Evolutionary conservation across 2,797 vertebrate genomes (phyloP).

Genomic region (Paedocypris micromegethes): DNA sequence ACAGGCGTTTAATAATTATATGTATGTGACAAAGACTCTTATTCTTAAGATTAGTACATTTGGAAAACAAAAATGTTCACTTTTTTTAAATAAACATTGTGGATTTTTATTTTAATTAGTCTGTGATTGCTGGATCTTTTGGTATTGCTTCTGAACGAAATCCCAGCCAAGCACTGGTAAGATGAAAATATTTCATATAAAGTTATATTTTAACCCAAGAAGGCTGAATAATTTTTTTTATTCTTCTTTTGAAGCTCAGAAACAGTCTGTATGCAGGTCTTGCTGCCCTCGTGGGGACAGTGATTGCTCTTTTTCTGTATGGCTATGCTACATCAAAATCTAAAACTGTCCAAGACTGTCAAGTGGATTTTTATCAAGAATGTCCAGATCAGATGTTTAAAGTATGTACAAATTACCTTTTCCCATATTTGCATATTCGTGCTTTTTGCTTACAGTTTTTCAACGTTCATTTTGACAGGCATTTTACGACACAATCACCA

Average conservation of each 20-base stretch:
- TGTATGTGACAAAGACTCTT: too few relatives aligned
- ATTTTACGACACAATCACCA: conserved; percentile 36
- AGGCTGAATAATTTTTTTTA: neutral
- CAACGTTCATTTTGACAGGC: conserved; percentile 47
- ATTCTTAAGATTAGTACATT: too few relatives aligned
- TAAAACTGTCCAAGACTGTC: neutral
- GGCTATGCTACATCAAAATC: conserved; percentile 19
- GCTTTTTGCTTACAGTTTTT: neutral
- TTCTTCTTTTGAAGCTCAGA: conserved; percentile 52
- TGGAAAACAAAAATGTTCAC: too few relatives aligned
- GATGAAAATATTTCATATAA: neutral
- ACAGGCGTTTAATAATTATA: too few relatives aligned
- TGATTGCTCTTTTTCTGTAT: conserved; percentile 61
- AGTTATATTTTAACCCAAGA: too few relatives aligned
- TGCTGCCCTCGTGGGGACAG: conserved; percentile 53
- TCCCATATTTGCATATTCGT: neutral
- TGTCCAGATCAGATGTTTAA: conserved; percentile 28
- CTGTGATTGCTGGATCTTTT: conserved; percentile 61
- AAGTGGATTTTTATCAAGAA: fast-evolving
- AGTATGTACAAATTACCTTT: neutral
- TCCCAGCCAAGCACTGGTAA: conserved; percentile 58
- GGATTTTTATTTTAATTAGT: conserved; percentile 50
- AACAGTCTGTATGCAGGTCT: conserved; percentile 56
- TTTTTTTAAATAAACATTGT: neutral
- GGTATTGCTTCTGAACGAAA: conserved; percentile 60